Evolutionary conservation across 2,888 invertebrate genomes (phyloP).

Genomic region (Trachelus troglodyta): DNA sequence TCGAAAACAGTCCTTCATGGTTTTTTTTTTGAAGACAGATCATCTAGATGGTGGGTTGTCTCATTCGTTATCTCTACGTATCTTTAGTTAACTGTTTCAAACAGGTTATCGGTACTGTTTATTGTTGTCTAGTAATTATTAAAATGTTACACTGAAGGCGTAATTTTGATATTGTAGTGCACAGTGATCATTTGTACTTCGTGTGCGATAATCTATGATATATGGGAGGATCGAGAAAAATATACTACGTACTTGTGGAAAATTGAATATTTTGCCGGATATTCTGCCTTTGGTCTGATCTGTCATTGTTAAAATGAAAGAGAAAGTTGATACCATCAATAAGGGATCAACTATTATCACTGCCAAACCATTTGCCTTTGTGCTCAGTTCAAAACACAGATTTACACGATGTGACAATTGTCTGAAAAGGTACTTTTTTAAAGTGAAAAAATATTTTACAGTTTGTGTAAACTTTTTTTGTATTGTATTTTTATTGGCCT

Average conservation of each 20-base stretch:
- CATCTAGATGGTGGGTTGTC: not conserved
- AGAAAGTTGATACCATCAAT: constrained; percentile 65
- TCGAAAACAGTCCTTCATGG: not conserved
- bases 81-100: not conserved
- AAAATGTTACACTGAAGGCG: not conserved
- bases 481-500: not conserved
- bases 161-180: not conserved
- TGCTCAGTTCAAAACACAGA: constrained; percentile 77
- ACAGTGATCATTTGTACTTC: not conserved
- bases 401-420: constrained; percentile 82
- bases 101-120: not conserved
- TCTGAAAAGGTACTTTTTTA: constrained; percentile 52
- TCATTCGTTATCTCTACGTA: not conserved
- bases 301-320: constrained; percentile 34
- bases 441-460: not conserved
- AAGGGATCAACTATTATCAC: constrained; percentile 76
- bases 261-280: not conserved
- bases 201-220: not conserved
- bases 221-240: not conserved
- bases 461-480: not conserved
- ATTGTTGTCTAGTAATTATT: not conserved
- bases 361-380: constrained; percentile 82
- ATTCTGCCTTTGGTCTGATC: not conserved
- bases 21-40: not conserved
- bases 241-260: not conserved